These are phyloP conservation scores for Cynodonichthys magdalenae DNA, from an alignment of 2,797 vertebrate species.

Conservation along the genomic window DNA sequence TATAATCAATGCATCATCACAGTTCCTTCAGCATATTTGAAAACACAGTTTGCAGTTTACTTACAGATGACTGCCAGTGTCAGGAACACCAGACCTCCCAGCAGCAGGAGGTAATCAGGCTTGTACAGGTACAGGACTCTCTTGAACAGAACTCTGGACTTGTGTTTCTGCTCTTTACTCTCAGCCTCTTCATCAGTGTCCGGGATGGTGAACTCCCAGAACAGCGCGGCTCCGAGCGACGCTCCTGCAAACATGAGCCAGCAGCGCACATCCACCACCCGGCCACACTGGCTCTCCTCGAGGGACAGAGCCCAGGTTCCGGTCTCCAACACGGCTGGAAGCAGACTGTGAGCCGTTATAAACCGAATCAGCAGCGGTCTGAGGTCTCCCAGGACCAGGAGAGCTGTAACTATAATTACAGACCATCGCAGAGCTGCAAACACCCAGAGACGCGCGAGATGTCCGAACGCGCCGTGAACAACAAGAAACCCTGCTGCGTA, in stretches of 20 bases:
- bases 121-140: slow-evolving; percentile 72
- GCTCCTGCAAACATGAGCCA: slow-evolving; percentile 71
- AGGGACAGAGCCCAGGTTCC: slow-evolving; percentile 43
- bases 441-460: slow-evolving; percentile 58
- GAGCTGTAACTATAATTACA: fast-evolving
- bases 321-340: slow-evolving; percentile 65
- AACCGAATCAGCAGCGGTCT: slow-evolving; percentile 34
- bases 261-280: slow-evolving; percentile 32
- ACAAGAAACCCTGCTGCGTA: slow-evolving; percentile 24
- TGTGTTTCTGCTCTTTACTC: slow-evolving; percentile 50
- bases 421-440: slow-evolving; percentile 55
- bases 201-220: slow-evolving; percentile 77
- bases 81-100: slow-evolving; percentile 77
- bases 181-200: slow-evolving; percentile 25
- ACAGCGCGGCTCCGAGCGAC: slow-evolving; percentile 59
- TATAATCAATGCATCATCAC: no score
- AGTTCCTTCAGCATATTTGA: not conserved
- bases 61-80: slow-evolving; percentile 81
- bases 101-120: slow-evolving; percentile 64
- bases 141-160: slow-evolving; percentile 65
- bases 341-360: slow-evolving; percentile 58
- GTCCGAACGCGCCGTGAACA: slow-evolving; percentile 10
- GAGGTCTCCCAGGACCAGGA: fast-evolving
- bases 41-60: slow-evolving; percentile 34
- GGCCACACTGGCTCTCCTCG: slow-evolving; percentile 24